Conservation (phyloP, 23 tunicate genomes). For the Phallusia fumigata region DNA sequence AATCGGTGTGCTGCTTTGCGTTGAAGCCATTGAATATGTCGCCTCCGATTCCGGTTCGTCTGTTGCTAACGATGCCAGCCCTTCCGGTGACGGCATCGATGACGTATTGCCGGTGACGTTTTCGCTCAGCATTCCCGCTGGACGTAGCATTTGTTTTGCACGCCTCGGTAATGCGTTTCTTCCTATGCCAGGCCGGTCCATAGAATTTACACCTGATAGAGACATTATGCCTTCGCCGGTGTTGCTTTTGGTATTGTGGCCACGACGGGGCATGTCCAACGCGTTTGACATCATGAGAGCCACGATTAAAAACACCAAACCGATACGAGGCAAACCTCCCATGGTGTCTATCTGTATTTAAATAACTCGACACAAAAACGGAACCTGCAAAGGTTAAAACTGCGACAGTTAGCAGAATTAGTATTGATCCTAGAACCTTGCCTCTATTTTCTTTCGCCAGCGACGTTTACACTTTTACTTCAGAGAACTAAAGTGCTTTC, state of each 20-base stretch:
- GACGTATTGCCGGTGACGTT: not conserved
- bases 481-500: not conserved
- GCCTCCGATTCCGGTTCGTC: not conserved
- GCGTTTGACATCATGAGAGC: constrained; percentile 1
- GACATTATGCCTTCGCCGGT: not conserved
- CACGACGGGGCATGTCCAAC: not conserved
- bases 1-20: not conserved
- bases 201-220: not conserved
- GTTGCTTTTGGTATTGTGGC: not conserved
- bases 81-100: not conserved
- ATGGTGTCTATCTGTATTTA: not conserved
- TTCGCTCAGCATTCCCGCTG: not conserved
- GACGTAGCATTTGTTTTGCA: not conserved
- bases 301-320: not conserved
- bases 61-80: not conserved
- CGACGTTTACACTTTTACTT: no score
- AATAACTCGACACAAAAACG: no score
- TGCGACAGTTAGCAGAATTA: no score
- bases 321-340: not conserved
- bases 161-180: not conserved
- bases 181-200: not conserved
- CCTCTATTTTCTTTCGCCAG: no score
- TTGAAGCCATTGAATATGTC: not conserved
- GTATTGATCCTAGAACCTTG: no score
- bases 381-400: no score